A percentile compares a stretch with the other conserved stretches of the same genome.
phyloP scores from a whole-genome alignment of 2,888 invertebrate species.

The Petrolisthes cinctipes region DNA sequence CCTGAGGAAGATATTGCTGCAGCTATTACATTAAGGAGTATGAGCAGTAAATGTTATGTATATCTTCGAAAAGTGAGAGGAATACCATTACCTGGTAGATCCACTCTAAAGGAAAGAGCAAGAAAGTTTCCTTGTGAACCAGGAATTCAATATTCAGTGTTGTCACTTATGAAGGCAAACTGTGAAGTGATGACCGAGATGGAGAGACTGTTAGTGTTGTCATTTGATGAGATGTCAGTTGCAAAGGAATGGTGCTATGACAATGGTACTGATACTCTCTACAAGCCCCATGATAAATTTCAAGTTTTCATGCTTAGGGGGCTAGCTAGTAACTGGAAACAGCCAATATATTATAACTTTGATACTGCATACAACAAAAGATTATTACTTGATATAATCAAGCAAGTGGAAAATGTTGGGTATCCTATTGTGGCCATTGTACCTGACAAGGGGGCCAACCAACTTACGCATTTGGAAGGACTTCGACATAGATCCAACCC shows the following conservation, averaged over 20 bases:
- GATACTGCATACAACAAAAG: not conserved
- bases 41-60: too few relatives aligned
- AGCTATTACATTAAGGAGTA: too few relatives aligned
- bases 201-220: not conserved
- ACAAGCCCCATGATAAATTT: not conserved
- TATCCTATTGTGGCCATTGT: slow-evolving; percentile 3
- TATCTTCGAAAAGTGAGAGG: too few relatives aligned
- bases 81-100: not conserved
- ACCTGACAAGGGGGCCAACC: not conserved
- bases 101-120: not conserved
- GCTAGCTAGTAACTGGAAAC: not conserved
- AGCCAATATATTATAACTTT: slow-evolving; percentile 3
- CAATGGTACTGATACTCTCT: not conserved
- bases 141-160: not conserved
- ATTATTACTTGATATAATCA: not conserved
- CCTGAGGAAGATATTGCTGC: too few relatives aligned
- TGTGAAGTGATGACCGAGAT: not conserved
- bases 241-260: slow-evolving; percentile 2
- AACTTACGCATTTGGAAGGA: not conserved
- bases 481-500: not conserved
- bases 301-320: not conserved
- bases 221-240: not conserved
- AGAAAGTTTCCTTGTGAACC: not conserved
- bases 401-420: not conserved
- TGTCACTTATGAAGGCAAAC: not conserved